Base-by-base conservation (phyloP, 1,140 invertebrate species). In the Arctopsyche grandis region DNA sequence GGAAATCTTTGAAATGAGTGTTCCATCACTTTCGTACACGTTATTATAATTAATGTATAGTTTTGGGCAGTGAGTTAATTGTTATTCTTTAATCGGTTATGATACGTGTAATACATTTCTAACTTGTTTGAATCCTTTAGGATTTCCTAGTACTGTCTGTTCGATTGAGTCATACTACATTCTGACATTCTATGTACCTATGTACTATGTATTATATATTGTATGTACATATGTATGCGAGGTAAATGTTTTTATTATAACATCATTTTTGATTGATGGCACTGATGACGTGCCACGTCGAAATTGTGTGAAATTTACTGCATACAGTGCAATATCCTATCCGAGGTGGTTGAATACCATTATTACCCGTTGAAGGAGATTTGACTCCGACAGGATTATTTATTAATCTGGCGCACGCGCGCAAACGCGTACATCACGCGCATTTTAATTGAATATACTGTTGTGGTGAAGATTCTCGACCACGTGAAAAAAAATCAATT, bases 221-320 rank as follows among this genome's bases (percentile, higher is more conserved):
- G n/a, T n/a, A n/a, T n/a, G n/a, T n/a, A 19, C 14, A 60, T 19
- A 19, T 9, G 1, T 3, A 3, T 52, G 48, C 48, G 48, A 52
- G n/a, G 3, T 16, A 19, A 1, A 4, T 29, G 73, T 7, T 26
- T 26, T 22, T 19, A 16, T 52, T 22, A 56, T 74, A 14, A 5
- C 29, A 14, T 46, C 24, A 29, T 14, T 7, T n/a, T 1, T 66
- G 78, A 79, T 79, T 66, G 78, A 75, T 79, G 10, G 71, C 46
- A 75, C 71, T 29, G 38, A 38, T 38, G 29, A 1, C 29, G 7
- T 38, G 29, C 46, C 19, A 38, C 43, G 70, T 79, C 70, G 66
- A 75, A 60, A 69, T 58, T 74, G 71, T 79, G 78, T 79, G 71
- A 79, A 48, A 79, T 79, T 56, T 75, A n/a, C 19, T 73, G 43